These are phyloP conservation scores for Chydorus sphaericus DNA, from an alignment of 2,888 invertebrate genomes.

Conservation along the genomic window DNA sequence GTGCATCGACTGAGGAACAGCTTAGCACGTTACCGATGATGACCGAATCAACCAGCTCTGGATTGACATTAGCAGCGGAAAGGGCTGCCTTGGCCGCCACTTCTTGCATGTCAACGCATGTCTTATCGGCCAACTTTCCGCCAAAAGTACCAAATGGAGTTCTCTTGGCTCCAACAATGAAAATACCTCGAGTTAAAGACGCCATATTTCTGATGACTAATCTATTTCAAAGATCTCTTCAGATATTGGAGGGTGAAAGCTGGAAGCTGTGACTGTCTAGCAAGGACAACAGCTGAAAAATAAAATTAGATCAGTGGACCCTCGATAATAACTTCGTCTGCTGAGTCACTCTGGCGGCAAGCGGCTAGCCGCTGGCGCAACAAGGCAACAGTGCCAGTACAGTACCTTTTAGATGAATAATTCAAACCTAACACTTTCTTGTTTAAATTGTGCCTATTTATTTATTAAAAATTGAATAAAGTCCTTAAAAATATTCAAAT, in stretches of 20 bases:
- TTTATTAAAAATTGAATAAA: too few relatives aligned
- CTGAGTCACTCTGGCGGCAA: too few relatives aligned
- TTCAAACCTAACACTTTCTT: too few relatives aligned
- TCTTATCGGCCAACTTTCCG: slow-evolving; percentile 57
- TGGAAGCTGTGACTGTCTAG: background rate
- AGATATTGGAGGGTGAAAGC: background rate
- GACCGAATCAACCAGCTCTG: slow-evolving; percentile 75
- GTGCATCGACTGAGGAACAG: slow-evolving; percentile 60
- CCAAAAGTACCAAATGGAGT: slow-evolving; percentile 96
- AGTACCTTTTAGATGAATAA: too few relatives aligned
- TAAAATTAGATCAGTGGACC: background rate
- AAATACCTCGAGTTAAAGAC: slow-evolving; percentile 46
- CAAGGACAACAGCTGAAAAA: background rate
- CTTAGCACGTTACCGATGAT: slow-evolving; percentile 73
- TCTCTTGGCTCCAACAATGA: slow-evolving; percentile 87
- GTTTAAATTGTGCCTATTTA: too few relatives aligned
- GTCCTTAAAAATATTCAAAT: too few relatives aligned
- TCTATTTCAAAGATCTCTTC: too few relatives aligned
- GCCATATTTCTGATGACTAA: too few relatives aligned
- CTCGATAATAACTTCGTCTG: background rate
- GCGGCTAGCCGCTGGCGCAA: too few relatives aligned
- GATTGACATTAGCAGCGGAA: slow-evolving; percentile 58
- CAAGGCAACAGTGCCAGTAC: too few relatives aligned
- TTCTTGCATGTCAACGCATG: slow-evolving; percentile 63
- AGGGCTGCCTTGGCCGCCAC: slow-evolving; percentile 65